These are phyloP conservation scores for Condylura cristata DNA, from an alignment of 2,113 vertebrate genomes.

Conservation along the genomic window DNA sequence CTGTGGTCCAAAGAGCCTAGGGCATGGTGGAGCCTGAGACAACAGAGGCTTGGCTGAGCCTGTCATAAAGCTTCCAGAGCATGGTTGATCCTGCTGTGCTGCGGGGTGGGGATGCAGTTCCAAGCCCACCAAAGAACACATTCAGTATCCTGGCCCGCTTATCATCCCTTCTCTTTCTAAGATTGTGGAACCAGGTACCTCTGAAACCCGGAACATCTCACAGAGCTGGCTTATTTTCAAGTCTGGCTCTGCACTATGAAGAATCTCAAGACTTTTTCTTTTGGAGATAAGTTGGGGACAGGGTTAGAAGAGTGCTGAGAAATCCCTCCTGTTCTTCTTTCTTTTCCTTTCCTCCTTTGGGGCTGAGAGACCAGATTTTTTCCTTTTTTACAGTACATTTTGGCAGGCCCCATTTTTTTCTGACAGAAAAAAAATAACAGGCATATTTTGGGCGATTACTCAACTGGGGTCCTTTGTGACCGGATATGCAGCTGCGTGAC, in stretches of 20 bases:
- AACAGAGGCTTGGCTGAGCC: neutral
- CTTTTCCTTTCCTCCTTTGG: slow-evolving; percentile 72
- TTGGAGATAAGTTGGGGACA: slow-evolving; percentile 65
- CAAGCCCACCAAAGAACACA: neutral
- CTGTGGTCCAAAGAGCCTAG: neutral
- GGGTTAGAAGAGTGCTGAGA: slow-evolving; percentile 61
- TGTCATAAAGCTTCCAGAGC: neutral
- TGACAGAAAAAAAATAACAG: slow-evolving; percentile 85
- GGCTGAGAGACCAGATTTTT: slow-evolving; percentile 43
- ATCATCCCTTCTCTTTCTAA: neutral
- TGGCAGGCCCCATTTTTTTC: slow-evolving; percentile 81
- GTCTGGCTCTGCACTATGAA: neutral
- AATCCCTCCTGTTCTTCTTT: slow-evolving; percentile 66
- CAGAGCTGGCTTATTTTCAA: neutral
- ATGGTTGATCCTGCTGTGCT: neutral
- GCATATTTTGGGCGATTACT: slow-evolving; percentile 88
- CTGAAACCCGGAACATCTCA: neutral
- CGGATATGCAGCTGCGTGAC: slow-evolving; percentile 89
- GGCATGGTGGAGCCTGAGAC: neutral
- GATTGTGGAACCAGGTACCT: neutral
- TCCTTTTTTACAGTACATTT: slow-evolving; percentile 81
- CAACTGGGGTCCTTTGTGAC: slow-evolving; percentile 88
- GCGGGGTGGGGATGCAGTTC: neutral
- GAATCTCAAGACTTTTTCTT: slow-evolving; percentile 57
- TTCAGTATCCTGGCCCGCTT: neutral